These are phyloP conservation scores for Conopomorpha cramerella DNA, from an alignment of 1,140 invertebrate species.

Conservation along the genomic window DNA sequence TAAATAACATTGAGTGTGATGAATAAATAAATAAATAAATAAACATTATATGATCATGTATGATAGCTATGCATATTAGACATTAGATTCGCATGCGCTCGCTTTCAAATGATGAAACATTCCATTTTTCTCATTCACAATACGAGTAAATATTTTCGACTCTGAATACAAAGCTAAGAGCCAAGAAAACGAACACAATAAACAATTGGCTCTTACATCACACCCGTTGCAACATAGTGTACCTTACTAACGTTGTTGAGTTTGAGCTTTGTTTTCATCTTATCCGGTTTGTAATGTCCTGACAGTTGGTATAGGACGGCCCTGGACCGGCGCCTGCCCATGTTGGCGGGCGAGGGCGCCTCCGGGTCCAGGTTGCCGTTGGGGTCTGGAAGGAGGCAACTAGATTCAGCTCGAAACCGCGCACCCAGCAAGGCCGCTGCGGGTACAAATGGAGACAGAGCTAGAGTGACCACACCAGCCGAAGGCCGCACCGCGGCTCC, in stretches of 20 bases:
- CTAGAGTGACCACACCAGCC: slow-evolving; percentile 61
- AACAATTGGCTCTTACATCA: too few species aligned
- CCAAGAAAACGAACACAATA: too few species aligned
- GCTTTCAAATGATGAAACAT: too few species aligned
- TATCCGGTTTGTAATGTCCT: slow-evolving; percentile 92
- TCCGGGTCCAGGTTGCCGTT: slow-evolving; percentile 83
- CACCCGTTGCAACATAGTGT: too few species aligned
- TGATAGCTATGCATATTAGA: too few species aligned
- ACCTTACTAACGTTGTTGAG: slow-evolving; percentile 91
- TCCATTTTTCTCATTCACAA: too few species aligned
- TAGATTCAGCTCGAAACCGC: slow-evolving; percentile 69
- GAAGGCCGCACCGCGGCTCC: slow-evolving; percentile 61
- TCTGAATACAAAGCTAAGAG: too few species aligned
- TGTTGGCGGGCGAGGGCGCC: slow-evolving; percentile 85
- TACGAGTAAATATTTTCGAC: too few species aligned
- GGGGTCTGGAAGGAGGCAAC: slow-evolving; percentile 74
- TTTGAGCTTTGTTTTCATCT: slow-evolving; percentile 91
- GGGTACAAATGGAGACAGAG: slow-evolving; percentile 67
- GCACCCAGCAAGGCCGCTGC: slow-evolving; percentile 73
- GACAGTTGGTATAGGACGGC: slow-evolving; percentile 96
- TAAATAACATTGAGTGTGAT: too few species aligned
- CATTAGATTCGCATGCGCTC: too few species aligned
- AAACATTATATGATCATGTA: too few species aligned
- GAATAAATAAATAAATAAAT: too few species aligned
- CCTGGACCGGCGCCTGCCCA: slow-evolving; percentile 84